phyloP scores from a whole-genome alignment of 1,140 invertebrate genomes.

The Pseudomyrmex concolor region DNA sequence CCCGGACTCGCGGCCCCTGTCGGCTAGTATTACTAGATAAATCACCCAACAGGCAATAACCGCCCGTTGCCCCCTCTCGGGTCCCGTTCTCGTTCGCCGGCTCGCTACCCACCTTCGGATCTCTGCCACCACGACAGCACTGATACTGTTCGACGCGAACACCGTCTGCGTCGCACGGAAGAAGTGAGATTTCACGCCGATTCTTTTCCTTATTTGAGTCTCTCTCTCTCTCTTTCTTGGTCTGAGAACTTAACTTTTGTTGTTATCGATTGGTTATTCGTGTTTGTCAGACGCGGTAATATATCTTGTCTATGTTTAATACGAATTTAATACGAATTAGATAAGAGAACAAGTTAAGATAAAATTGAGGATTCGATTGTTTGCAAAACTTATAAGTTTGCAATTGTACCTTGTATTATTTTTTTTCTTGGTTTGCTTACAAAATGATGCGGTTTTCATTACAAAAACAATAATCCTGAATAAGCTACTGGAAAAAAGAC shows the following conservation, averaged over 20 bases:
- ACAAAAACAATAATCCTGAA: too few species aligned
- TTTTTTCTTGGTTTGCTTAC: too few species aligned
- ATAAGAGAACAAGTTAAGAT: too few species aligned
- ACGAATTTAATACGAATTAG: too few species aligned
- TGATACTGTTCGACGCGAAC: slow-evolving; percentile 72
- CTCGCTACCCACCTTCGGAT: slow-evolving; percentile 64
- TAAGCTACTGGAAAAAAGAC: too few species aligned
- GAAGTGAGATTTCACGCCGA: slow-evolving; percentile 65
- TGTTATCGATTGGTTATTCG: too few species aligned
- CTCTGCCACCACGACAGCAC: slow-evolving; percentile 71
- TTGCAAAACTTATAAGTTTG: too few species aligned
- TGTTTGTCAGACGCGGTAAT: too few species aligned
- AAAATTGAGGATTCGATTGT: too few species aligned
- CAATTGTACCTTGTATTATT: too few species aligned
- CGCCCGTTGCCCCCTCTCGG: slow-evolving; percentile 70
- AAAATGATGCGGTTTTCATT: too few species aligned
- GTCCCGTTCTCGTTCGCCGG: slow-evolving; percentile 59
- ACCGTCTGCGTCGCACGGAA: not conserved
- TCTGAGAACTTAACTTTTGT: not conserved
- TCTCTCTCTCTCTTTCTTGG: not conserved
- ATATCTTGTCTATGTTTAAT: too few species aligned
- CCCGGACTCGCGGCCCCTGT: slow-evolving; percentile 80
- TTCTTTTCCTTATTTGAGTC: not conserved
- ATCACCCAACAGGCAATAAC: slow-evolving; percentile 85
- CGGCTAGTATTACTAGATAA: slow-evolving; percentile 86